Evolutionary conservation across 2,797 vertebrate genomes (phyloP).

Genomic region (Tarsius wallacei): DNA sequence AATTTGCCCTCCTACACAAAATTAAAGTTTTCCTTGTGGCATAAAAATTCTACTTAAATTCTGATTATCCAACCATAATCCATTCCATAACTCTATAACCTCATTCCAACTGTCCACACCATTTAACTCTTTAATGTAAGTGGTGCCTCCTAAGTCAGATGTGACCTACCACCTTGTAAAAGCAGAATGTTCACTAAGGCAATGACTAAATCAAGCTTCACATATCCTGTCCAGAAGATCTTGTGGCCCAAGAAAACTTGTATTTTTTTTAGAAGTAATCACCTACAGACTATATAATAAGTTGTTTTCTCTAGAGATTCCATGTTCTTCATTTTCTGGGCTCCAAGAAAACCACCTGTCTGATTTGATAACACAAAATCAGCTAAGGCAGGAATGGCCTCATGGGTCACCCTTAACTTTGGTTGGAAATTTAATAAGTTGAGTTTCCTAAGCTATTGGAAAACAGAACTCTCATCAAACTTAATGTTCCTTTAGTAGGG

Average conservation of each 20-base stretch:
- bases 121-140: background rate
- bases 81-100: background rate
- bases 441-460: background rate
- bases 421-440: background rate
- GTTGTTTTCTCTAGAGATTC: background rate
- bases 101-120: background rate
- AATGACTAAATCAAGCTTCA: background rate
- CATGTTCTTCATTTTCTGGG: background rate
- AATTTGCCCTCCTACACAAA: background rate
- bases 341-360: slow-evolving; percentile 22
- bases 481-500: background rate
- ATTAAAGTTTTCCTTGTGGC: background rate
- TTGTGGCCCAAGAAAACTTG: background rate
- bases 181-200: background rate
- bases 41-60: background rate
- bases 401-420: background rate
- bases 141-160: background rate
- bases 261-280: background rate
- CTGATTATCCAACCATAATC: background rate
- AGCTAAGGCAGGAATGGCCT: background rate
- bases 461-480: background rate
- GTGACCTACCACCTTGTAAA: background rate
- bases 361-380: background rate
- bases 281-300: background rate
- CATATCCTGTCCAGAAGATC: background rate